These are phyloP conservation scores for Dynastes maya DNA, from an alignment of 2,888 invertebrate species.

Conservation along the genomic window DNA sequence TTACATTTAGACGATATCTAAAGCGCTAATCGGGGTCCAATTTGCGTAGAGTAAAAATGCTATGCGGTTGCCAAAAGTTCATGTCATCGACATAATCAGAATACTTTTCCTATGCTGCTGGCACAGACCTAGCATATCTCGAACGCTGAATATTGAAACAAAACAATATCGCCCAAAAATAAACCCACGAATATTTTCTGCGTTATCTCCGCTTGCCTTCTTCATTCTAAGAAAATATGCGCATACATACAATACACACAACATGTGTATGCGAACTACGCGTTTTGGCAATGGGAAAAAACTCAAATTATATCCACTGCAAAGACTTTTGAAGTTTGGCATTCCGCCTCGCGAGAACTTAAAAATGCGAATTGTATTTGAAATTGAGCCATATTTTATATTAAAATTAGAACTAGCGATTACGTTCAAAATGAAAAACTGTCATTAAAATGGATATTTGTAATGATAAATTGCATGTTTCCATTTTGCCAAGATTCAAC, in stretches of 20 bases:
- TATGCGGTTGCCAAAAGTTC: constrained; percentile 22
- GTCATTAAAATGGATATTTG: no score
- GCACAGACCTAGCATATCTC: constrained; percentile 16
- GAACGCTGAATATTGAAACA: background rate
- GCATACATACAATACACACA: no score
- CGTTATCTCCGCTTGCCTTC: constrained; percentile 4
- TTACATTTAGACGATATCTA: constrained; percentile 16
- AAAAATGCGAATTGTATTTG: constrained; percentile 8
- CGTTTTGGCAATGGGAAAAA: constrained; percentile 13
- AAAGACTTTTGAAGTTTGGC: constrained; percentile 14
- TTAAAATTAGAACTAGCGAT: background rate
- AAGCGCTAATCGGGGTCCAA: constrained; percentile 16
- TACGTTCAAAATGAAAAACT: no score
- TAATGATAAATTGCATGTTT: no score
- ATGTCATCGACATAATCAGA: constrained; percentile 42
- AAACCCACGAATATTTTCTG: constrained; percentile 11
- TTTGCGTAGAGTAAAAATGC: constrained; percentile 39
- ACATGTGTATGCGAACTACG: background rate
- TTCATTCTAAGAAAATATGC: constrained; percentile 20
- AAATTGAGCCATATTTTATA: background rate
- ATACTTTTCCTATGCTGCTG: constrained; percentile 11
- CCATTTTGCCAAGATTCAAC: no score
- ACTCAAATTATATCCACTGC: constrained; percentile 16
- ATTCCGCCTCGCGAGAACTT: background rate
- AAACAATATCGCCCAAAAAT: constrained; percentile 24